A percentile compares a stretch with the other conserved stretches of the same genome.
Evolutionary conservation across 2,797 vertebrate species (phyloP).

Genomic region (Acropternis orthonyx): DNA sequence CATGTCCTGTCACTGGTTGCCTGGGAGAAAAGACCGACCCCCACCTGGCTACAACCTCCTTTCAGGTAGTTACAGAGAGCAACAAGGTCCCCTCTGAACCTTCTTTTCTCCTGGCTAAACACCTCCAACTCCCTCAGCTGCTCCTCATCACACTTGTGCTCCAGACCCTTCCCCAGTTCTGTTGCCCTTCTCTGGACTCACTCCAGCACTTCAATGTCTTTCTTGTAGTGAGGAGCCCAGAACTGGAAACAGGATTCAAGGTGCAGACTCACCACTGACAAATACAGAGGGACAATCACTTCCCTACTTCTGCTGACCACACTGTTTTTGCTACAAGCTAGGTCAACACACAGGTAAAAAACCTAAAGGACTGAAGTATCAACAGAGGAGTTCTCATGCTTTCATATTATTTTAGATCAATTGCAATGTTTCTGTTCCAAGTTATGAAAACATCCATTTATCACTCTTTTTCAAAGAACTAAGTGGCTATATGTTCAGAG

Average conservation of each 20-base stretch:
- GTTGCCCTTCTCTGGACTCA: fast-evolving
- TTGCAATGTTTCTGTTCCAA: background rate
- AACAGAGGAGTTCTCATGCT: background rate
- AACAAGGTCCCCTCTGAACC: background rate
- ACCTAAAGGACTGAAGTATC: background rate
- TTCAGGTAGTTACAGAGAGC: background rate
- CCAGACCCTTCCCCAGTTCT: background rate
- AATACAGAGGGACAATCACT: background rate
- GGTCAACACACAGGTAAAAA: background rate
- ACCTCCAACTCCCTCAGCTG: background rate
- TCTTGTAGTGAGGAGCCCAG: background rate
- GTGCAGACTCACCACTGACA: background rate
- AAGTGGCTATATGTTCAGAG: background rate
- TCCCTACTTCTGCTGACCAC: background rate
- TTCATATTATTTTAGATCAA: background rate
- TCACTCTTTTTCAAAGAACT: background rate
- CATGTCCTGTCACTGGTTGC: background rate
- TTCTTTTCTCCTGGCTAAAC: background rate
- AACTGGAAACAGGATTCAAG: background rate
- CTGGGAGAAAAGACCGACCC: fast-evolving
- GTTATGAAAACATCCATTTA: background rate
- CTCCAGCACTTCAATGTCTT: background rate
- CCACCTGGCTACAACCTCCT: background rate
- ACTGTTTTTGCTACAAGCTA: background rate
- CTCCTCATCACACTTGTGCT: background rate